A percentile compares a stretch with the other conserved stretches of the same genome.
phyloP scores from a whole-genome alignment of 2,797 vertebrate species.

The Parotocinclus haroldoi region DNA sequence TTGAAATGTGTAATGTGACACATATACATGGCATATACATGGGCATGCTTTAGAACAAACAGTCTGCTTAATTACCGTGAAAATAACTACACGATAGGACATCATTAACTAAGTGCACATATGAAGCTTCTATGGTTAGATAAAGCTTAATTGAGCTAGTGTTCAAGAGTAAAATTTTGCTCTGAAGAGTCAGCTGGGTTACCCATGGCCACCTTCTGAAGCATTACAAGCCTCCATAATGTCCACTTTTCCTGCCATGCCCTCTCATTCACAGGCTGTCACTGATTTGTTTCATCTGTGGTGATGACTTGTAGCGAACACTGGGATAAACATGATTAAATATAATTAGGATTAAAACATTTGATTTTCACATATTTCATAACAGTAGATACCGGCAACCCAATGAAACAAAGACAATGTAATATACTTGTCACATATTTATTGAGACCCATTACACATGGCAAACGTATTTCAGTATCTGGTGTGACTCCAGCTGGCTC shows the following conservation, averaged over 20 bases:
- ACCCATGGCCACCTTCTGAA: slow-evolving; percentile 43
- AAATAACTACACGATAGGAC: slow-evolving; percentile 44
- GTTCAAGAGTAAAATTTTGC: slow-evolving; percentile 32
- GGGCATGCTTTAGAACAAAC: slow-evolving; percentile 45
- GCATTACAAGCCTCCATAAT: slow-evolving; percentile 29
- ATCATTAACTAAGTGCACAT: slow-evolving; percentile 46
- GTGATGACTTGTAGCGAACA: no score
- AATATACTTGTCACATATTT: no score
- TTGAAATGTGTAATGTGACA: slow-evolving; percentile 37
- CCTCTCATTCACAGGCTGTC: slow-evolving; percentile 47
- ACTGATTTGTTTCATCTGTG: not conserved
- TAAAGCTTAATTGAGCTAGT: slow-evolving; percentile 57
- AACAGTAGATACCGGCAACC: no score
- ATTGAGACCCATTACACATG: no score
- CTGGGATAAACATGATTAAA: no score
- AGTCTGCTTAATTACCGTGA: slow-evolving; percentile 50
- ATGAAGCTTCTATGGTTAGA: slow-evolving; percentile 43
- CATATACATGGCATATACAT: slow-evolving; percentile 15
- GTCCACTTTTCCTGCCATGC: slow-evolving; percentile 47
- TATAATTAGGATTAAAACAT: no score
- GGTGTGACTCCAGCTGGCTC: no score
- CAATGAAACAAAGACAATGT: no score
- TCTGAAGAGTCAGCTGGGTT: slow-evolving; percentile 38
- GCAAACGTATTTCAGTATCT: no score
- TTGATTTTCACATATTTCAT: no score